Base-by-base conservation (phyloP, 2,888 invertebrate species). In the Microplitis deprimator region DNA sequence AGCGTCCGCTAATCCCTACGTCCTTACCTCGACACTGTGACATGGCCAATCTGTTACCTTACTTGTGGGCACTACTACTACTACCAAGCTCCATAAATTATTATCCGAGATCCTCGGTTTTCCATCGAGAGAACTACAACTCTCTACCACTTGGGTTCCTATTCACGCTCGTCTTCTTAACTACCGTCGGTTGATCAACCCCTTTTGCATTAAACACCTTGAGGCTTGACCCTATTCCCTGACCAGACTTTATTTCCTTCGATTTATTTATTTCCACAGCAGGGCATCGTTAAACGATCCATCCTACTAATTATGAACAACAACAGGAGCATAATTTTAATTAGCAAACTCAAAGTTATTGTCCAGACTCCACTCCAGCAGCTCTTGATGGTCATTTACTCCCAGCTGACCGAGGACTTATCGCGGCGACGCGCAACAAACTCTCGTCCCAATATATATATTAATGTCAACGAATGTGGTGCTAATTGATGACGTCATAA, bases 401-500 rank as follows among this genome's bases (percentile, higher is more conserved):
- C 75, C 73, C 73, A 67, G 74, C 40, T 71, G 71, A 77, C 74
- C 74, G 70, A 77, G 74, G 77, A 77, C 74, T 74, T 70, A 70
- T 78, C 75, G 68, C 72, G 75, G 62, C 67, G 62, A 17, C 69
- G 38, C 61, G 8, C 13, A 50, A 50, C 50, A 13, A 50, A 50
- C 50, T 50, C 50, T 13, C 80, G 69, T 40, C 69, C 76, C 70
- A 68, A 20, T 65, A 83, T 85, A 20, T 65, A 83, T 85, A 86
- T 88, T 87, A 88, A 85, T 84, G 87, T 87, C 88, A 86, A 83
- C 81, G 81, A 79, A 84, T 80, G 83, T 84, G 79, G 75, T 78
- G 84, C 83, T 88, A 88, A 88, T 88, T 87, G 87, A 88, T 86
- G 88, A 87, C 85, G 85, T 86, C 87, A 84, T 88, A 88, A 88